Evolutionary conservation across 2,888 invertebrate species (phyloP).

Genomic region (Limenitis arthemis): DNA sequence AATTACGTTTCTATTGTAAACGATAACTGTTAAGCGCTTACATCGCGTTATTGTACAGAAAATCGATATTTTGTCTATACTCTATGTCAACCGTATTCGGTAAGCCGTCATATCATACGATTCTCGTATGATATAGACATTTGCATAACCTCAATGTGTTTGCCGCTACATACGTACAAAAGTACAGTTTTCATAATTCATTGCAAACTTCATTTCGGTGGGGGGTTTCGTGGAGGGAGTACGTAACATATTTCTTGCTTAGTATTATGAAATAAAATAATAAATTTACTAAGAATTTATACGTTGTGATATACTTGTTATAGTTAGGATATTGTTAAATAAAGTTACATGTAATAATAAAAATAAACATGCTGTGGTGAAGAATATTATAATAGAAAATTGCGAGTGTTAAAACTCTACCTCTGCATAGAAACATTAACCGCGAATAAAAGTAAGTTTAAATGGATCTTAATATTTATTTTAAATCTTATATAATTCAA

Average conservation of each 20-base stretch:
- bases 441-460: conserved; percentile 5
- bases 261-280: conserved; percentile 1
- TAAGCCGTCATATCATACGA: not conserved
- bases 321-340: not conserved
- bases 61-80: not conserved
- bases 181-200: not conserved
- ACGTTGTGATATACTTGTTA: not conserved
- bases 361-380: not conserved
- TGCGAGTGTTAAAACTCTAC: not conserved
- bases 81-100: not conserved
- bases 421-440: not conserved
- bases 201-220: conserved; percentile 14
- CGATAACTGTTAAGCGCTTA: not conserved
- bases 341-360: not conserved
- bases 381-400: not conserved
- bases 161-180: not conserved
- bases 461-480: not conserved
- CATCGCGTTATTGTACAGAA: not conserved
- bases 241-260: not conserved
- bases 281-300: not conserved
- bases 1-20: no score
- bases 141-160: conserved; percentile 1
- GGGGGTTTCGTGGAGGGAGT: conserved; percentile 7
- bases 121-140: not conserved
- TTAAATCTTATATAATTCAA: not conserved